Evolutionary conservation across 2,888 invertebrate species (phyloP).

Genomic region (Torymus tubicola): DNA sequence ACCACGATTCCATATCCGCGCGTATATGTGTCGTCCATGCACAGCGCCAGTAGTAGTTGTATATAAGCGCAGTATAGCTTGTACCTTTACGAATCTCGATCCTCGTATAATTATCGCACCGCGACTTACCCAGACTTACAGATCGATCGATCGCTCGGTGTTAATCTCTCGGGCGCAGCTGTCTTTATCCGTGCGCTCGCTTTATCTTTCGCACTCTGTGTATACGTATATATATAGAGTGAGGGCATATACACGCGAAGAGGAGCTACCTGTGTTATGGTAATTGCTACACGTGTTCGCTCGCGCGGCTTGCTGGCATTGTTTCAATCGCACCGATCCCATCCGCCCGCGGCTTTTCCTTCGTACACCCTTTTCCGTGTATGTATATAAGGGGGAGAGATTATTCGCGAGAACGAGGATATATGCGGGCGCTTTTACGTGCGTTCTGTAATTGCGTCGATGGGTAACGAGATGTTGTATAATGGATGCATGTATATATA

Average conservation of each 20-base stretch:
- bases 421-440: no score
- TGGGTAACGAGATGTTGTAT: no score
- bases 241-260: background rate
- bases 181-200: constrained; percentile 27
- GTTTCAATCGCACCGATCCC: constrained; percentile 62
- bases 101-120: background rate
- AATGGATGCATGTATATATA: no score
- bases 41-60: no score
- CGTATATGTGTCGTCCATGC: no score
- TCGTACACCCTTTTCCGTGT: background rate
- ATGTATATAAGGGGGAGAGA: background rate
- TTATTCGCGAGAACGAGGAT: no score
- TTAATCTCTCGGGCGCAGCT: constrained; percentile 26
- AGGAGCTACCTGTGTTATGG: constrained; percentile 65
- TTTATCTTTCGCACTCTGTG: constrained; percentile 30
- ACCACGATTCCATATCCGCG: no score
- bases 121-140: background rate
- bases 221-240: background rate
- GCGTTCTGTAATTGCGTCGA: no score
- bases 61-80: no score
- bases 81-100: background rate
- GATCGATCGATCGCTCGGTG: background rate
- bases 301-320: constrained; percentile 65
- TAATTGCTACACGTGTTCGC: constrained; percentile 70
- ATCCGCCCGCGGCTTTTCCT: background rate